Evolutionary conservation across 2,113 vertebrate species (phyloP).

Genomic region (Cephalopterus ornatus): DNA sequence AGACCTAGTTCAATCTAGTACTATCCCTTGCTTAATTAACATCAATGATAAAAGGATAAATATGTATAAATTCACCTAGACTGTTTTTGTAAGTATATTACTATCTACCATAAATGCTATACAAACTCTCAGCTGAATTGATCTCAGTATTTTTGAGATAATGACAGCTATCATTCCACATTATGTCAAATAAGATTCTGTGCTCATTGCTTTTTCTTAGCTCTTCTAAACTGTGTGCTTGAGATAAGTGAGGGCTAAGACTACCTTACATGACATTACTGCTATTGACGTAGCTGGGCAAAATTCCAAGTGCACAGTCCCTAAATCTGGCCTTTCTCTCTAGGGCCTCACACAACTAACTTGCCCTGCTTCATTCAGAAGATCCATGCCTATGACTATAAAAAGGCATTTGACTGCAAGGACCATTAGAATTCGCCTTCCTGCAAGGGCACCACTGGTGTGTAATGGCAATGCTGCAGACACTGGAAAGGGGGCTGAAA

Average conservation of each 20-base stretch:
- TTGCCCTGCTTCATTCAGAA: fast-evolving
- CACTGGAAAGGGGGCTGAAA: background rate
- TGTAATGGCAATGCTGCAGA: background rate
- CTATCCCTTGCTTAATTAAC: background rate
- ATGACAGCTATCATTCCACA: background rate
- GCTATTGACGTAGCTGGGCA: background rate
- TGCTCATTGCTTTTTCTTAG: background rate
- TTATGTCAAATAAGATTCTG: background rate
- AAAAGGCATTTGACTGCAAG: background rate
- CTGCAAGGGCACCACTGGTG: background rate
- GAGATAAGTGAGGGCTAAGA: background rate
- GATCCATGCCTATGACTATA: background rate
- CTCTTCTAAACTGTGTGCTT: background rate
- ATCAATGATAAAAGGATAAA: background rate
- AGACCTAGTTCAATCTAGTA: background rate
- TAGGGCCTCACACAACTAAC: background rate
- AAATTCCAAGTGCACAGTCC: background rate
- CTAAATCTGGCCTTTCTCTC: background rate
- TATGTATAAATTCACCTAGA: background rate
- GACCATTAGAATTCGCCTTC: background rate
- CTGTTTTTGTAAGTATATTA: background rate
- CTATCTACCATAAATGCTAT: background rate
- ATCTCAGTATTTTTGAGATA: background rate
- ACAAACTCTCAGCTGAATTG: background rate
- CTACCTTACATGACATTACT: background rate